Evolutionary conservation across 2,797 vertebrate genomes (phyloP).

Genomic region (Falco columbarius): DNA sequence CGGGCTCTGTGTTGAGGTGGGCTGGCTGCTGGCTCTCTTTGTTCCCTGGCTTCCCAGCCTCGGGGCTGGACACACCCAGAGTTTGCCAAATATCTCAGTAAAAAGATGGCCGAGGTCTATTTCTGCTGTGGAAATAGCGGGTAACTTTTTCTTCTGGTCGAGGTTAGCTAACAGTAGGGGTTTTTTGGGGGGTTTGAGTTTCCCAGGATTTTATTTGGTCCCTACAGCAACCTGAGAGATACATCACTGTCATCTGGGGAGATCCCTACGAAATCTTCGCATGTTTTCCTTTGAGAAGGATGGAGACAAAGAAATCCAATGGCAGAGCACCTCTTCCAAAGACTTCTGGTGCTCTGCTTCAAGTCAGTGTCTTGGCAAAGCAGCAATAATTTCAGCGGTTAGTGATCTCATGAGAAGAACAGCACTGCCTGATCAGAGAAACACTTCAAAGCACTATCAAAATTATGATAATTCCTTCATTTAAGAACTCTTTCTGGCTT

Average conservation of each 20-base stretch:
- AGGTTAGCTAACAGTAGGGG: neutral
- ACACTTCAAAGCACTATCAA: slow-evolving; percentile 54
- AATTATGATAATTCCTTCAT: slow-evolving; percentile 61
- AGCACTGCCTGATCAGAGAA: slow-evolving; percentile 17
- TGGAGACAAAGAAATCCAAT: neutral
- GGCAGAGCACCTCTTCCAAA: neutral
- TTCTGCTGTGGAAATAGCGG: neutral
- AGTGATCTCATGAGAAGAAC: slow-evolving; percentile 25
- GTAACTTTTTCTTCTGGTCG: neutral
- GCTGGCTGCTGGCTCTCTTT: neutral
- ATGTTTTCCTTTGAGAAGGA: neutral
- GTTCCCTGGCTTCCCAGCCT: neutral
- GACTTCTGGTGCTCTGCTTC: neutral
- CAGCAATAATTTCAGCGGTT: neutral
- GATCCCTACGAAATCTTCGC: neutral
- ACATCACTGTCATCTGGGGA: neutral
- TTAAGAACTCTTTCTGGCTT: slow-evolving; percentile 46
- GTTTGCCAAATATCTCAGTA: neutral
- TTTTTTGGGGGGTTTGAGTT: neutral
- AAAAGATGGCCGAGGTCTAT: neutral
- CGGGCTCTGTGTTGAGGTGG: neutral
- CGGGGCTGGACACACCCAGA: neutral
- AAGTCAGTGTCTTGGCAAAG: neutral
- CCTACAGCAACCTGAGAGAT: neutral
- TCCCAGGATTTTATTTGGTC: neutral